phyloP scores from a whole-genome alignment of 2,797 vertebrate genomes.

The Gambelia wislizenii region DNA sequence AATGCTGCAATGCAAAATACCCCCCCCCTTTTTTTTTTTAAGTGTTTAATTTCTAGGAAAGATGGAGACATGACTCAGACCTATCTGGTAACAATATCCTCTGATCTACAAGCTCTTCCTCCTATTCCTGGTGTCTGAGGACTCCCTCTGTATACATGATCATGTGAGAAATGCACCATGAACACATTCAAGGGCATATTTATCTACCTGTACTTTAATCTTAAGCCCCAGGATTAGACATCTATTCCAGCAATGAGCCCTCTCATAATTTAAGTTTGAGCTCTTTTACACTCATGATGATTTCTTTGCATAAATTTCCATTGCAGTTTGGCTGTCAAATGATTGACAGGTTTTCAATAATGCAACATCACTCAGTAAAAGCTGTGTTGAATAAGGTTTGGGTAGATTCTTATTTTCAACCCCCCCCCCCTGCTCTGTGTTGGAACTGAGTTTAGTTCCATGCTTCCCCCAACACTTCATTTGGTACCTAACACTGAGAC shows the following conservation, averaged over 20 bases:
- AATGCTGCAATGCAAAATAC: not conserved
- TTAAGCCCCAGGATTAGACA: not conserved
- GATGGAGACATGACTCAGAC: not conserved
- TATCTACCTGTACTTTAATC: not conserved
- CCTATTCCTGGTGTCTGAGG: not conserved
- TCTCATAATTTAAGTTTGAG: not conserved
- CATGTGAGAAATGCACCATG: not conserved
- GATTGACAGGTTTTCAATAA: not conserved
- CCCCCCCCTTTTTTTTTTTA: too few species aligned
- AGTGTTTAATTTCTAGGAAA: not conserved
- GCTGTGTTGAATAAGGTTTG: not conserved
- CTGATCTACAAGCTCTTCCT: not conserved
- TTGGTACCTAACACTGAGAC: too few species aligned
- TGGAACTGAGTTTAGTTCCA: too few species aligned
- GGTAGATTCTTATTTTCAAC: not conserved
- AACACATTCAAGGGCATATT: not conserved
- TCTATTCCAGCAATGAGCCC: not conserved
- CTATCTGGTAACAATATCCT: not conserved
- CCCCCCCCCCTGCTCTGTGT: too few species aligned
- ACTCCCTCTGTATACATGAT: not conserved
- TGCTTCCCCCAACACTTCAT: too few species aligned
- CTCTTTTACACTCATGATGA: not conserved
- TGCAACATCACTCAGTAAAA: not conserved
- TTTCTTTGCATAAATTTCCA: not conserved
- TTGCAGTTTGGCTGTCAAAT: not conserved